Base-by-base conservation (phyloP, 2,797 vertebrate genomes). In the Enteromius treurensis region DNA sequence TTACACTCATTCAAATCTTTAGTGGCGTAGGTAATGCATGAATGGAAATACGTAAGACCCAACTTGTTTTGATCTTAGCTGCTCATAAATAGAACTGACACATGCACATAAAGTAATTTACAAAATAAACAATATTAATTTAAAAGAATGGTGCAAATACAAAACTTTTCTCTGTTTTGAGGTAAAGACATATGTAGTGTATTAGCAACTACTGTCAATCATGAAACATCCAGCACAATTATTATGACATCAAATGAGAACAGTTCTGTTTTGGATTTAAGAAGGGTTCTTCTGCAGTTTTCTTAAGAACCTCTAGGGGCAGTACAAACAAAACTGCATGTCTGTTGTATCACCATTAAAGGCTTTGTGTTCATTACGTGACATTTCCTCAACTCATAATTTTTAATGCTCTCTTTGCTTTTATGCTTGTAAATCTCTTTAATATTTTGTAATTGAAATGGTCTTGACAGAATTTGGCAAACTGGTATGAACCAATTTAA, bases 341-440 rank as follows among this genome's bases (percentile, higher is more conserved):
- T 14, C 42, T 29, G 53, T 47, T 80, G 42, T 68, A 26, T 69
- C 40, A 4, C 32, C n/a, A 13, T 37, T 37, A 51, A 58, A n/a
- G 15, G 51, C 79, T 80, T 80, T 55, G 51, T 32, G 10, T 80
- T 80, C 23, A 71, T 58, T 69, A 23, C n/a, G 23, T 58, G 65
- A 58, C 5, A 3, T 65, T 47, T 32, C 29, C 45, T 68, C 21
- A 53, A 13, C 49, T 69, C n/a, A 79, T 19, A 42, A 42, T 37
- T 29, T 26, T 21, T 55, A 55, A 37, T 74, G 26, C 29, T 51
- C 15, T 51, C 26, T 55, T 76, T 51, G 13, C 32, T 76, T 60
- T 58, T 5, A 76, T 60, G 34, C 34, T 76, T 37, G 21, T 49
- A 23, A 47, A 49, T 51, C 17, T 17, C 26, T 29, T 51, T 74